Base-by-base conservation (phyloP, 2,888 invertebrate genomes). In the Spilosoma lubricipeda region DNA sequence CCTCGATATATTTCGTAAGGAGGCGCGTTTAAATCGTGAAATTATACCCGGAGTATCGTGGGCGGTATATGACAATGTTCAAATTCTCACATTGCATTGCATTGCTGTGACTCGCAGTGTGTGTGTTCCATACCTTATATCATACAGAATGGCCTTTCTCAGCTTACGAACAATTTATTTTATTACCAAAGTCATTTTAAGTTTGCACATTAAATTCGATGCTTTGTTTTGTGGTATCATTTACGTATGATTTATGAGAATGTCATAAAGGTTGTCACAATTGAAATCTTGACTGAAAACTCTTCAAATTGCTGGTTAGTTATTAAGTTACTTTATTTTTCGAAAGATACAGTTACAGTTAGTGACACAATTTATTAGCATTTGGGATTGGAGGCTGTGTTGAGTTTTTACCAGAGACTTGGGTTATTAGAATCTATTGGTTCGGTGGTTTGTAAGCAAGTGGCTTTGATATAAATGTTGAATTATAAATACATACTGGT, bases 21-120 rank as follows among this genome's bases (percentile, higher is more conserved):
- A 88, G 90, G 89, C 90, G 90, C 89, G 89, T 88, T 91, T 92
- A 92, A 92, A 94, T 95, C 93, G 92, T 89, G 90, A 90, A 93
- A 94, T 95, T 95, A 95, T 95, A 91, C 94, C 84, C 85, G 86
- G 82, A 79, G 80, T 82, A 80, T 89, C 90, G 95, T 94, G 92
- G 94, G 95, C 89, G 93, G 90, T 91, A 90, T 93, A 92, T 92
- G 93, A 94, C 94, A 94, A 93, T 92, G 93, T 91, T 92, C 90
- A 93, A 93, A 93, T 92, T 93, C 91, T 92, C 91, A 92, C 91
- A 90, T n/a, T n/a, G n/a, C n/a, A 93, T 93, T 88, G 90, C 87
- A 88, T 90, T 85, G 87, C 82, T 85, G 83, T 83, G 84, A 85
- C 82, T 70, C 63, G 36, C 74, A 71, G 77, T 76, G 74, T 85